Evolutionary conservation across 2,797 vertebrate genomes (phyloP), one percentile per base, ranked within the genome.

Genomic region (Siniperca obscura): DNA sequence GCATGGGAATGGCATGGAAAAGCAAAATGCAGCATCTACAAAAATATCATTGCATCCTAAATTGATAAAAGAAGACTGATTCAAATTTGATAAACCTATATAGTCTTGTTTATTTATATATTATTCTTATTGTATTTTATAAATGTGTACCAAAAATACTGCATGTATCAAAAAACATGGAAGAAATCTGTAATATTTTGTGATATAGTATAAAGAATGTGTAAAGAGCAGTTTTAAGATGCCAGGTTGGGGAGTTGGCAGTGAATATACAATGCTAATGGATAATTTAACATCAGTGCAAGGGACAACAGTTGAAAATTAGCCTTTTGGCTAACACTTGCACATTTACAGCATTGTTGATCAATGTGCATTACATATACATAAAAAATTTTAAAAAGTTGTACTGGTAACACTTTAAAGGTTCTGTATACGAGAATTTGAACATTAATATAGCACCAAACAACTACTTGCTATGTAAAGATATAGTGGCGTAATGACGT

Each of bases 21-120:
- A 81, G 59, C 65, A 69, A 74, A 89, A 74, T 61, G 46, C 16
- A 27, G 50, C 44, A 76, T 46, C 14, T 46, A 71, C 30, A 79
- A 71, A 66, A 79, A 69, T 55, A 66, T 67, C 12, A 70, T 50
- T 64, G 22, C 40, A 65, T 46, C 6, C 10, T 67, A 46, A 68
- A 66, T 14, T 21, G 14, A 69, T 48, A 25, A 16, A 76, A 36
- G 2, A 50, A 25, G 5, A 60, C 6, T 21, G 21, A 61, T 67
- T 68, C 1, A 44, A 77, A 56, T 55, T 1, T 38, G 11, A 52
- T 2, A 60, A 17, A 13, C 22, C 19, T n/a, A 30, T 25, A 53
- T 21, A 48, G 2, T 53, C 30, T 64, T 65, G 6, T 62, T 36
- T 1, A 65, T 68, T 25, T 65, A 46, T 50, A 70, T 27, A 61